Evolutionary conservation across 2,113 vertebrate species (phyloP).

Genomic region (Odobenus rosmarus): DNA sequence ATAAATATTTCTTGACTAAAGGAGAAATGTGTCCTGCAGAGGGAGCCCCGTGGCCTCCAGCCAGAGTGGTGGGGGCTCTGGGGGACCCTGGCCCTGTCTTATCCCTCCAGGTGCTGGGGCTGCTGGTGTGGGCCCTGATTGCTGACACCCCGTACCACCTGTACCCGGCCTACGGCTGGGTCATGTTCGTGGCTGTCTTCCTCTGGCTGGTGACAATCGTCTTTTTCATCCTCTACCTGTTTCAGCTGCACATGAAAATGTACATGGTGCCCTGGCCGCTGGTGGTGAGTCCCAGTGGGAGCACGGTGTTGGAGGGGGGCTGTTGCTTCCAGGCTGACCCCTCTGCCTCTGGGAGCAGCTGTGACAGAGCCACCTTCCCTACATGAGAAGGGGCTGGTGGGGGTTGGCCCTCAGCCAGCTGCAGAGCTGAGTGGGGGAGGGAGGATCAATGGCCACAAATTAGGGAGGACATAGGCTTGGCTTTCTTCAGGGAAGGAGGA

Average conservation of each 20-base stretch:
- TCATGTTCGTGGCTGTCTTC: conserved; percentile 94
- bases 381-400: background rate
- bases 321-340: background rate
- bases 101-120: conserved; percentile 87
- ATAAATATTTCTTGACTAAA: background rate
- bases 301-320: background rate
- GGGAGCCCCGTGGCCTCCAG: background rate
- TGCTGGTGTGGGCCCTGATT: conserved; percentile 94
- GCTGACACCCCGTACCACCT: conserved; percentile 78
- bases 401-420: background rate
- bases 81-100: background rate
- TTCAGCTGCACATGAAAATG: conserved; percentile 84
- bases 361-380: background rate
- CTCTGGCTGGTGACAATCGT: conserved; percentile 92
- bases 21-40: background rate
- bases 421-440: background rate
- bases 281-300: conserved; percentile 83
- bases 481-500: background rate
- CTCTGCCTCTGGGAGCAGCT: background rate
- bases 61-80: background rate
- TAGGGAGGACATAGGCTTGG: background rate
- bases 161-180: conserved; percentile 89
- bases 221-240: conserved; percentile 89
- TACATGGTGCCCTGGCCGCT: conserved; percentile 90
- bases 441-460: background rate